Evolutionary conservation across 2,797 vertebrate genomes (phyloP).

Genomic region (Schizopygopsis pylzovi): DNA sequence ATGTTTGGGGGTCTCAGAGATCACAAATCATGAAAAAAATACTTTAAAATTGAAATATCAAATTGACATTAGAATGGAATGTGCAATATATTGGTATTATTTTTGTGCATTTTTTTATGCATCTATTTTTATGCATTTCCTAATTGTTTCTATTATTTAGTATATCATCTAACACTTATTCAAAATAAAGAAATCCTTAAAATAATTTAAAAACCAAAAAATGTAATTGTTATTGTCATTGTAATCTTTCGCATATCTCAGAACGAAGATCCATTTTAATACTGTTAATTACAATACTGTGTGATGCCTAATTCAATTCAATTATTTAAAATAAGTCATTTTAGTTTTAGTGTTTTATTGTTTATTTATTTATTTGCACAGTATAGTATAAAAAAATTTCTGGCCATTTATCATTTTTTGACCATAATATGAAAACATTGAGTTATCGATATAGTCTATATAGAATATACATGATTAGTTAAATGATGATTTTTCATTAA

Average conservation of each 20-base stretch:
- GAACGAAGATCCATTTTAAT: neutral
- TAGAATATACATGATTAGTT: neutral
- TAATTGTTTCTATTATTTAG: neutral
- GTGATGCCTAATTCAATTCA: neutral
- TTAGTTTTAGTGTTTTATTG: neutral
- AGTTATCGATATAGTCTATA: neutral
- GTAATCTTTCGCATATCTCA: neutral
- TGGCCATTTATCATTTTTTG: neutral
- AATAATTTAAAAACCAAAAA: neutral
- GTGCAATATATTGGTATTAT: too few relatives aligned
- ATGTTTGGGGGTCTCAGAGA: neutral
- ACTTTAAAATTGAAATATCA: neutral
- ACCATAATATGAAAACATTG: neutral
- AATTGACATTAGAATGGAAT: neutral
- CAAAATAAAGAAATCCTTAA: neutral
- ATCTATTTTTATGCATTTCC: too few relatives aligned
- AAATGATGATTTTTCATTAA: neutral
- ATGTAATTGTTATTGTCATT: neutral
- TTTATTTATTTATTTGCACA: neutral
- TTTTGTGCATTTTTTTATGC: too few relatives aligned
- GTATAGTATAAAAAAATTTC: neutral
- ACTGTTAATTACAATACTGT: neutral
- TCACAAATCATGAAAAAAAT: neutral
- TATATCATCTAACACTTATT: neutral
- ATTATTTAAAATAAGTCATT: neutral